Evolutionary conservation across 2,113 vertebrate species (phyloP).

Genomic region (Myiagra hebetior): DNA sequence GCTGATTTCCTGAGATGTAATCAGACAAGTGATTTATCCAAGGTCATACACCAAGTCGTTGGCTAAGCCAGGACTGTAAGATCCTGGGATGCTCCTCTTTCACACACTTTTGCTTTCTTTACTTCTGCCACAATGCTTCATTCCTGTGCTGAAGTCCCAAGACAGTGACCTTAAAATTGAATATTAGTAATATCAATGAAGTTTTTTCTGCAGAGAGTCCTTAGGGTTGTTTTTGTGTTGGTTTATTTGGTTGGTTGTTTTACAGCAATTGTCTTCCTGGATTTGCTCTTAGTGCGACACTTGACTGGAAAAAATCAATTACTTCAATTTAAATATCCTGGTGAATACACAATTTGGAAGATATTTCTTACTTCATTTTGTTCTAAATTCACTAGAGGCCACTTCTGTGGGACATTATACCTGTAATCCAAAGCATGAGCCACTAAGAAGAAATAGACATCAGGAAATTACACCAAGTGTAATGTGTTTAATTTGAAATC

Average conservation of each 20-base stretch:
- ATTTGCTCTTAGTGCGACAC: background rate
- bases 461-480: background rate
- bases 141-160: background rate
- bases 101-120: background rate
- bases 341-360: background rate
- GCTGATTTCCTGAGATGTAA: background rate
- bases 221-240: background rate
- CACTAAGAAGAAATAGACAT: background rate
- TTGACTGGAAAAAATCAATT: conserved; percentile 15
- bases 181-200: background rate
- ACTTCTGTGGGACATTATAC: background rate
- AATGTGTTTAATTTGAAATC: background rate
- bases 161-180: background rate
- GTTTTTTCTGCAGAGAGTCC: background rate
- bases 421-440: background rate
- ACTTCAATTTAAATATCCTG: conserved; percentile 34
- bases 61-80: background rate
- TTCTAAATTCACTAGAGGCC: background rate
- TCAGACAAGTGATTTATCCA: background rate
- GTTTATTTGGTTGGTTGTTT: background rate
- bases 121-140: background rate
- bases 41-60: background rate
- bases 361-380: background rate
- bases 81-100: background rate
- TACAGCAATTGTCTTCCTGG: background rate